These are phyloP conservation scores for Tipula unca DNA, from an alignment of 2,888 invertebrate genomes.

Conservation along the genomic window DNA sequence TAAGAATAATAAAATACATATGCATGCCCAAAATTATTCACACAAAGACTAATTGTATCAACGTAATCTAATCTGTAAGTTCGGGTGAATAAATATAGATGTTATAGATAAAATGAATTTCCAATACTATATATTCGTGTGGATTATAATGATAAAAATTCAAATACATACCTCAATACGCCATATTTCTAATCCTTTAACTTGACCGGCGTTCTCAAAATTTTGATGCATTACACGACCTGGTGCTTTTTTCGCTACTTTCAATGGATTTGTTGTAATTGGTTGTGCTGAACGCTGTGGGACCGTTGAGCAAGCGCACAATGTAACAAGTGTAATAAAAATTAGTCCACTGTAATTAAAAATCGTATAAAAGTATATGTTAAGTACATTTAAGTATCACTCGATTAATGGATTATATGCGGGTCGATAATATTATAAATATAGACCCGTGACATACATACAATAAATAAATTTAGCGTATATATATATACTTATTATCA, in stretches of 20 bases:
- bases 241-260: conserved; percentile 21
- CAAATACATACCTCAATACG: conserved; percentile 63
- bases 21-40: too few relatives aligned
- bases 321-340: neutral
- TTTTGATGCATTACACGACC: conserved; percentile 49
- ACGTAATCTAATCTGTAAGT: neutral
- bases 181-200: conserved; percentile 67
- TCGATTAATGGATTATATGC: neutral
- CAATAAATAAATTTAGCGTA: neutral
- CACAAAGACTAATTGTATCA: neutral
- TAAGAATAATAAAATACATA: too few relatives aligned
- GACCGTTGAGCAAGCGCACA: neutral
- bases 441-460: neutral
- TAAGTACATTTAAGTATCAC: neutral
- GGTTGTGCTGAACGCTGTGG: neutral
- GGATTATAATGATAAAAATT: neutral
- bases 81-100: too few relatives aligned
- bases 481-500: neutral
- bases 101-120: too few relatives aligned
- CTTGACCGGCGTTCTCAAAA: conserved; percentile 60
- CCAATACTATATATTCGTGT: too few relatives aligned
- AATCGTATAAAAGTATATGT: neutral
- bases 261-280: neutral
- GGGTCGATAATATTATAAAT: neutral
- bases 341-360: conserved; percentile 9